phyloP scores from a whole-genome alignment of 2,113 vertebrate genomes.

The Hippocampus guttulatus region DNA sequence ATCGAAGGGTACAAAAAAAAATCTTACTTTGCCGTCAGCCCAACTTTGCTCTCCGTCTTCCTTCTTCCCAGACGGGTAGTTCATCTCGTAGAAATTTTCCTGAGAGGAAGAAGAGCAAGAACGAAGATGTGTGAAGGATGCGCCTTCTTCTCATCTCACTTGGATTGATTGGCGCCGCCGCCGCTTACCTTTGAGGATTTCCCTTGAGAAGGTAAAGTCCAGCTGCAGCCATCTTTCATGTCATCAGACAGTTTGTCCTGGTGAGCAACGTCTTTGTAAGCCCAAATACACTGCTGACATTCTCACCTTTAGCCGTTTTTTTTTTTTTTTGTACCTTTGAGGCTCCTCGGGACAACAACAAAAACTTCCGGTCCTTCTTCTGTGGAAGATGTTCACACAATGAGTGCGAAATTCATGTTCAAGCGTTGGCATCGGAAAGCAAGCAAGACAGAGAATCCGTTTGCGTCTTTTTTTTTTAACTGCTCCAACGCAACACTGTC shows the following conservation, averaged over 20 bases:
- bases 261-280: background rate
- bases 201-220: background rate
- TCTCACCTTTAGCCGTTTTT: background rate
- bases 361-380: slow-evolving; percentile 53
- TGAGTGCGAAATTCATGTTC: background rate
- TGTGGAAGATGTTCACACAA: slow-evolving; percentile 25
- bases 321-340: slow-evolving; percentile 55
- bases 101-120: slow-evolving; percentile 1
- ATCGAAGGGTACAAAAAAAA: background rate
- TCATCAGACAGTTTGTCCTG: slow-evolving; percentile 52
- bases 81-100: slow-evolving; percentile 24
- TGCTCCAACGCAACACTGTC: too few relatives aligned
- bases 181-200: slow-evolving; percentile 41
- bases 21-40: slow-evolving; percentile 43
- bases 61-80: slow-evolving; percentile 10
- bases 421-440: background rate
- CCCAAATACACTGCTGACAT: background rate
- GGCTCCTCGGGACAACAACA: slow-evolving; percentile 41
- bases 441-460: too few relatives aligned
- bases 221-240: background rate
- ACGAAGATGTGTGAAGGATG: background rate
- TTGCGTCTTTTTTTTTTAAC: too few relatives aligned
- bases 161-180: background rate
- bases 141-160: background rate
- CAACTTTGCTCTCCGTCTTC: slow-evolving; percentile 22